Percentiles rank a stretch among this genome's conserved stretches.
phyloP scores from a whole-genome alignment of 2,113 vertebrate species.

The Sisor rabdophorus region DNA sequence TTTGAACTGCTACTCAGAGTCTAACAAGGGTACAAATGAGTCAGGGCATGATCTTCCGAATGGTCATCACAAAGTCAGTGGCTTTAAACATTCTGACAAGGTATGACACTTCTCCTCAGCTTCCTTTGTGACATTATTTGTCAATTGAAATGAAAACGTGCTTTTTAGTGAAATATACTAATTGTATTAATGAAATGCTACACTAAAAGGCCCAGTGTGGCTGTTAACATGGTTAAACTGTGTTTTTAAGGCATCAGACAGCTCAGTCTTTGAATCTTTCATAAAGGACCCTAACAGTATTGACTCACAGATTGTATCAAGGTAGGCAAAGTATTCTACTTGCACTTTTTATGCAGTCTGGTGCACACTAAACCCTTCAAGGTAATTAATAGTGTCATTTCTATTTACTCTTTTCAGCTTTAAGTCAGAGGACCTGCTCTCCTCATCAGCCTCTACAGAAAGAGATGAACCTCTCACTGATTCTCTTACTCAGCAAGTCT shows the following conservation, averaged over 20 bases:
- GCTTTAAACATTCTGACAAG: neutral
- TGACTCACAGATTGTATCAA: conserved; percentile 42
- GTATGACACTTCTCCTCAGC: too few species aligned
- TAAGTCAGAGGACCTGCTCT: conserved; percentile 35
- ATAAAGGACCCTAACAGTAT: conserved; percentile 48
- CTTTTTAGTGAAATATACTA: too few species aligned
- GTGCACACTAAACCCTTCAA: neutral
- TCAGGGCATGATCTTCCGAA: too few species aligned
- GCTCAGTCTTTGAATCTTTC: conserved; percentile 39
- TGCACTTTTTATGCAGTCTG: conserved; percentile 25
- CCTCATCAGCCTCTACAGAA: conserved; percentile 36
- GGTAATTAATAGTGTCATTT: neutral
- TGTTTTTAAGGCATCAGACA: conserved; percentile 51
- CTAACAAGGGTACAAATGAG: too few species aligned
- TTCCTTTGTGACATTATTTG: too few species aligned
- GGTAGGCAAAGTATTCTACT: conserved; percentile 45
- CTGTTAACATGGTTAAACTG: neutral
- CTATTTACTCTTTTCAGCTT: conserved; percentile 17
- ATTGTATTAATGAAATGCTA: too few species aligned
- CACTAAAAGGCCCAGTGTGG: too few species aligned
- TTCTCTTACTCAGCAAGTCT: conserved; percentile 37
- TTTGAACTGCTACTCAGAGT: too few species aligned
- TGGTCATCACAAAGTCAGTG: too few species aligned
- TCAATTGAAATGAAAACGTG: too few species aligned
- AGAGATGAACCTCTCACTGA: conserved; percentile 51